A percentile compares a stretch with the other conserved stretches of the same genome.
Evolutionary conservation across 2,797 vertebrate species (phyloP).

Genomic region (Bryconaethiops microstoma): DNA sequence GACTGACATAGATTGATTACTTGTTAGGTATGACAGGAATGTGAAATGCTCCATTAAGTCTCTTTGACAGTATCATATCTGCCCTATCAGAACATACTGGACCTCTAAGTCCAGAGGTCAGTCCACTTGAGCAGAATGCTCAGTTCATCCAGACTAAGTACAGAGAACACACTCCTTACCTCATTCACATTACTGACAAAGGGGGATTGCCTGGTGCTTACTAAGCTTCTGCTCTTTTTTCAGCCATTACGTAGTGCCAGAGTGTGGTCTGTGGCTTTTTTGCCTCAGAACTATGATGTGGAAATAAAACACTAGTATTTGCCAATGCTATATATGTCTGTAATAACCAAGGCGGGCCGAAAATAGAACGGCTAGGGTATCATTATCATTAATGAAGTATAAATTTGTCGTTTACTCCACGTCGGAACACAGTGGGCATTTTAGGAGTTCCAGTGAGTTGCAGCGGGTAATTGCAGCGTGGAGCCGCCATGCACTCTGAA

Average conservation of each 20-base stretch:
- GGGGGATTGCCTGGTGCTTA: slow-evolving; percentile 75
- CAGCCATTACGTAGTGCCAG: slow-evolving; percentile 75
- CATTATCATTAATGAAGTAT: slow-evolving; percentile 83
- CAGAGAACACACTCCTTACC: slow-evolving; percentile 26
- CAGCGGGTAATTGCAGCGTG: slow-evolving; percentile 48
- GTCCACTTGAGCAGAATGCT: slow-evolving; percentile 13
- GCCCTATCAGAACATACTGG: neutral
- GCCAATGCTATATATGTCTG: slow-evolving; percentile 81
- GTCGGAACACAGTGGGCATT: slow-evolving; percentile 66
- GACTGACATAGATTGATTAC: slow-evolving; percentile 11
- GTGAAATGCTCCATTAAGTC: slow-evolving; percentile 12
- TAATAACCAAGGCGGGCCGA: slow-evolving; percentile 74
- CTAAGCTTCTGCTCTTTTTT: slow-evolving; percentile 69
- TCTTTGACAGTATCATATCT: slow-evolving; percentile 4
- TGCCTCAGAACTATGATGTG: slow-evolving; percentile 71
- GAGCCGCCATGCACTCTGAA: slow-evolving; percentile 54
- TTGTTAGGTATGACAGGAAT: slow-evolving; percentile 23
- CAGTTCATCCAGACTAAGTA: slow-evolving; percentile 30
- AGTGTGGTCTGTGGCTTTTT: slow-evolving; percentile 81
- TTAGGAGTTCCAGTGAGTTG: slow-evolving; percentile 60
- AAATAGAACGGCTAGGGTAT: slow-evolving; percentile 79
- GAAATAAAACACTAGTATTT: slow-evolving; percentile 76
- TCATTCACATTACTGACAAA: slow-evolving; percentile 42
- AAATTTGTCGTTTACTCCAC: slow-evolving; percentile 75
- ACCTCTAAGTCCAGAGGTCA: neutral